These are phyloP conservation scores for Propsilocerus akamusi DNA, from an alignment of 1,140 invertebrate species.

Conservation along the genomic window DNA sequence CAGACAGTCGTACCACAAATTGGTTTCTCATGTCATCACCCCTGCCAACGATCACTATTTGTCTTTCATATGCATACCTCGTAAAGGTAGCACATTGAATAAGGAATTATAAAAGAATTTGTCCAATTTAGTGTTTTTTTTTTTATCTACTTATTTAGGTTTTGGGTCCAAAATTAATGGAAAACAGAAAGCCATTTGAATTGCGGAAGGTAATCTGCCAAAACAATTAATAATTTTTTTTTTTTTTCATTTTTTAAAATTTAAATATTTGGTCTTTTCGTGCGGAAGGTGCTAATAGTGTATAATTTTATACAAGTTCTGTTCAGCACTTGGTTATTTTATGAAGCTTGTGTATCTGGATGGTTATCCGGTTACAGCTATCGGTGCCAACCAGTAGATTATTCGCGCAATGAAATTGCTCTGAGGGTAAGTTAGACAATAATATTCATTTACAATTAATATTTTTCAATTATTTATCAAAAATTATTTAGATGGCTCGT, in stretches of 20 bases:
- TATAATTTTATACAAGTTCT: constrained; percentile 80
- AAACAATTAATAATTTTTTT: no score
- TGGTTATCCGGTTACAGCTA: constrained; percentile 64
- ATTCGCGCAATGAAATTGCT: constrained; percentile 53
- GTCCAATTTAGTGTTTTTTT: neutral
- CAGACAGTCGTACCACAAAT: constrained; percentile 60
- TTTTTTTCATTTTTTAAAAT: constrained; percentile 14
- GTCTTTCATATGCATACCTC: constrained; percentile 54
- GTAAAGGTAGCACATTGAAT: no score
- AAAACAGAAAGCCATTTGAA: neutral
- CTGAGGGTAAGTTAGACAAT: constrained; percentile 50
- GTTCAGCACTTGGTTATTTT: constrained; percentile 66
- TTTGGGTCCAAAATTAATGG: neutral
- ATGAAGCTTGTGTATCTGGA: constrained; percentile 44
- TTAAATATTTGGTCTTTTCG: constrained; percentile 56
- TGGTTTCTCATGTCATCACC: constrained; percentile 73
- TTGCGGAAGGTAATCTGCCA: neutral
- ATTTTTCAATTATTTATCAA: neutral
- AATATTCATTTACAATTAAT: no score
- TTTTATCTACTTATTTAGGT: neutral
- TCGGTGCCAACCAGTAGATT: constrained; percentile 80
- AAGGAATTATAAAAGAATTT: neutral
- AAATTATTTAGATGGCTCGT: constrained; percentile 43
- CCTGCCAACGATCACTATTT: constrained; percentile 57
- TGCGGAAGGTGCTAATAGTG: constrained; percentile 55